Evolutionary conservation across 2,888 invertebrate species (phyloP).

Genomic region (Chrysodeixis includens): DNA sequence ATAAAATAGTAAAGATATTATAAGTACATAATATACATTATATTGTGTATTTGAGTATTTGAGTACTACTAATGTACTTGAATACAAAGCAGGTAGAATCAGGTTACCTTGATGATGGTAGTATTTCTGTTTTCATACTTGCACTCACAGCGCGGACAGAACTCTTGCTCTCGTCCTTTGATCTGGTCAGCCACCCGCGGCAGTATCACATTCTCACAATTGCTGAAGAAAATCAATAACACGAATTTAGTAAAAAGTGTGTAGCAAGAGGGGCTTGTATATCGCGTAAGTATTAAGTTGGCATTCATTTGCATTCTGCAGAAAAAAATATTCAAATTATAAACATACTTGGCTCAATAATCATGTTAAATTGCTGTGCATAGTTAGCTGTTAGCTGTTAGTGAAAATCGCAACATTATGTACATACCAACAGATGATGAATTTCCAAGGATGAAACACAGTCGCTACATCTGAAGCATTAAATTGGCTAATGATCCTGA

Average conservation of each 20-base stretch:
- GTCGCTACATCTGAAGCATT: neutral
- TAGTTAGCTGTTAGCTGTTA: neutral
- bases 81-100: too few relatives aligned
- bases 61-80: too few relatives aligned
- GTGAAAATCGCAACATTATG: neutral
- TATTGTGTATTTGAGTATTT: too few relatives aligned
- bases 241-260: neutral
- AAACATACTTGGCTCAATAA: too few relatives aligned
- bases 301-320: too few relatives aligned
- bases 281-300: too few relatives aligned
- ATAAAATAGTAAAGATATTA: too few relatives aligned
- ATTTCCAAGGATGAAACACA: too few relatives aligned
- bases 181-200: slow-evolving; percentile 92
- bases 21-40: too few relatives aligned
- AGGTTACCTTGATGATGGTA: slow-evolving; percentile 92
- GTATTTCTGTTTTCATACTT: slow-evolving; percentile 98
- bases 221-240: slow-evolving; percentile 63
- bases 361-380: too few relatives aligned
- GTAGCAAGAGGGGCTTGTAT: neutral
- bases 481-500: neutral
- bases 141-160: slow-evolving; percentile 98
- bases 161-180: slow-evolving; percentile 94
- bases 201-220: slow-evolving; percentile 94
- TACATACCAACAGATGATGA: neutral
- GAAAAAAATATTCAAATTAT: too few relatives aligned